Conservation (phyloP, 2,113 vertebrate genomes). For the Procapra przewalskii region DNA sequence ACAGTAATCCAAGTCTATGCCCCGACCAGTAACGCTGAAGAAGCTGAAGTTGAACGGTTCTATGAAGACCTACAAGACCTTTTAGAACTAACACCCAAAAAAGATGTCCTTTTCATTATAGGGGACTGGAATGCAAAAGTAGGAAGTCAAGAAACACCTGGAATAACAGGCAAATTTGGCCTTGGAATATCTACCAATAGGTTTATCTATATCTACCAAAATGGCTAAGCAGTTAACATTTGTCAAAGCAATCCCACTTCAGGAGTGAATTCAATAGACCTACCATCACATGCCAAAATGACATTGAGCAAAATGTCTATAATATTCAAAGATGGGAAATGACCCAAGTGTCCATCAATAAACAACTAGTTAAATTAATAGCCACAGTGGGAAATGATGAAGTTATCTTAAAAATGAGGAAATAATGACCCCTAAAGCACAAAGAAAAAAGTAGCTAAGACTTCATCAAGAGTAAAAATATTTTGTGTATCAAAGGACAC, state of each 20-base stretch:
- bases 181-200: too few species aligned
- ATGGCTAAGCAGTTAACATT: background rate
- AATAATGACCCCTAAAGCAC: too few species aligned
- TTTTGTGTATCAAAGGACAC: background rate
- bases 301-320: background rate
- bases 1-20: too few species aligned
- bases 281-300: background rate
- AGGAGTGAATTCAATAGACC: background rate
- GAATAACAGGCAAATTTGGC: too few species aligned
- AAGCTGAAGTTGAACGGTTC: too few species aligned
- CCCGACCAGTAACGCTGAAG: too few species aligned
- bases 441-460: background rate
- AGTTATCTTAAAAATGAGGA: background rate
- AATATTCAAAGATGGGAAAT: background rate
- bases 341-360: background rate
- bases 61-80: too few species aligned
- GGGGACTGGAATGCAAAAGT: too few species aligned
- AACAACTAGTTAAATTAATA: background rate
- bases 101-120: too few species aligned
- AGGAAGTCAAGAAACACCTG: too few species aligned
- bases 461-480: background rate
- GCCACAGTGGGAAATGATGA: background rate
- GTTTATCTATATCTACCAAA: background rate
- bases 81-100: too few species aligned
- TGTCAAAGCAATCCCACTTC: background rate